phyloP scores from a whole-genome alignment of 2,888 invertebrate species.

The Xiphydria camelus region DNA sequence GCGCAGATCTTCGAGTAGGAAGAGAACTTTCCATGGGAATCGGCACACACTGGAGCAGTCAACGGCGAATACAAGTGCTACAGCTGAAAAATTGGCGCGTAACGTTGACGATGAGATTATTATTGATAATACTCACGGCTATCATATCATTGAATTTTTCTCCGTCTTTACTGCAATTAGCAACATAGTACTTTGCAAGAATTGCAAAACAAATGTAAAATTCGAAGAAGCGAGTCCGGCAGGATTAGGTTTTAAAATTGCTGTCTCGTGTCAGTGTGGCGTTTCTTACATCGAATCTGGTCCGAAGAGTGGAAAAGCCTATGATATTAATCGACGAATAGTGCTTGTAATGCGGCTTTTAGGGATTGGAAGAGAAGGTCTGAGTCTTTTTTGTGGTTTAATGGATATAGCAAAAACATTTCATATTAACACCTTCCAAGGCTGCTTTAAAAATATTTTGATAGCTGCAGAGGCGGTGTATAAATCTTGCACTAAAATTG shows the following conservation, averaged over 20 bases:
- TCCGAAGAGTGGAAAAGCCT: conserved; percentile 19
- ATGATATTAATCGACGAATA: conserved; percentile 29
- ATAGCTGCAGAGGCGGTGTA: conserved; percentile 18
- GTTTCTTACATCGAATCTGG: conserved; percentile 23
- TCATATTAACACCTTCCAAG: not conserved
- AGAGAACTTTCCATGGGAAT: too few species aligned
- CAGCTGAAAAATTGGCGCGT: too few species aligned
- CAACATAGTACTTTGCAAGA: conserved; percentile 21
- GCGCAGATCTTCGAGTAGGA: too few species aligned
- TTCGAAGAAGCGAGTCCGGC: conserved; percentile 17
- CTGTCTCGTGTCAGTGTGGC: conserved; percentile 22
- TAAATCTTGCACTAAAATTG: conserved; percentile 13
- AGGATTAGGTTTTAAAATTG: conserved; percentile 25
- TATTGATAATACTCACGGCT: conserved; percentile 3
- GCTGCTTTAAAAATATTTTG: not conserved
- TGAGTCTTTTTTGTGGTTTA: conserved; percentile 20
- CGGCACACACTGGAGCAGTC: too few species aligned
- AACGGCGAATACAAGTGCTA: too few species aligned
- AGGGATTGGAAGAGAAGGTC: conserved; percentile 20
- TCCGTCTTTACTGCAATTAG: conserved; percentile 13
- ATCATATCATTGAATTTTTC: conserved; percentile 8
- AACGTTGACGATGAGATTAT: too few species aligned
- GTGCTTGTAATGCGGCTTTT: conserved; percentile 22
- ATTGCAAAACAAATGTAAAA: conserved; percentile 18
- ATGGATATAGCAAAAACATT: conserved; percentile 21